phyloP scores from a whole-genome alignment of 2,797 vertebrate species.

The Schizopygopsis pylzovi region DNA sequence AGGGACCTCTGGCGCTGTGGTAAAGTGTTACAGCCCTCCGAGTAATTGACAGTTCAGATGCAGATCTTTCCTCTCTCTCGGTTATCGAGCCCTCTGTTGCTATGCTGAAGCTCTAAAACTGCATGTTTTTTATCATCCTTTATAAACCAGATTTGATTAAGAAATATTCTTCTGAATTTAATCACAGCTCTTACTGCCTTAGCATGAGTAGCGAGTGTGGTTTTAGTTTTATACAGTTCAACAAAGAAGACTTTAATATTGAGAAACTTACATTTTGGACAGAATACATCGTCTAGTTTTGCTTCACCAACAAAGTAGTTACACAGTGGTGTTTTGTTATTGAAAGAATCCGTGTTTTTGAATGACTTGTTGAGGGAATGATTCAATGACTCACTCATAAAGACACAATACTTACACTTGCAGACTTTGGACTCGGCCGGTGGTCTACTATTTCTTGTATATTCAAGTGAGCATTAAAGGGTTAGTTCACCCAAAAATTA shows the following conservation, averaged over 20 bases:
- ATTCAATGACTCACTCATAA: background rate
- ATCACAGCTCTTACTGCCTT: background rate
- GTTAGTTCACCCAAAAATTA: background rate
- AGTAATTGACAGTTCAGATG: slow-evolving; percentile 45
- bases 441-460: background rate
- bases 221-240: background rate
- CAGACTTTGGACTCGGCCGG: background rate
- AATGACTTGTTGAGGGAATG: background rate
- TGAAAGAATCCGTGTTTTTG: background rate
- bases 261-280: background rate
- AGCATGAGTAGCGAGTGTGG: background rate
- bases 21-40: slow-evolving; percentile 8
- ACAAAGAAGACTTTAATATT: background rate
- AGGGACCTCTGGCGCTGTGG: slow-evolving; percentile 11
- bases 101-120: background rate
- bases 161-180: background rate
- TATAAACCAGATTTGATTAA: background rate
- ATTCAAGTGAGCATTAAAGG: background rate
- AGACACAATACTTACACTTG: background rate
- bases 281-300: background rate
- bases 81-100: slow-evolving; percentile 29
- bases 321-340: too few relatives aligned
- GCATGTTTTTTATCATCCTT: background rate
- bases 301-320: background rate
- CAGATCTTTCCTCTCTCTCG: slow-evolving; percentile 18